Conservation (phyloP, 2,797 vertebrate genomes). For the Lithobates sylvaticus region DNA sequence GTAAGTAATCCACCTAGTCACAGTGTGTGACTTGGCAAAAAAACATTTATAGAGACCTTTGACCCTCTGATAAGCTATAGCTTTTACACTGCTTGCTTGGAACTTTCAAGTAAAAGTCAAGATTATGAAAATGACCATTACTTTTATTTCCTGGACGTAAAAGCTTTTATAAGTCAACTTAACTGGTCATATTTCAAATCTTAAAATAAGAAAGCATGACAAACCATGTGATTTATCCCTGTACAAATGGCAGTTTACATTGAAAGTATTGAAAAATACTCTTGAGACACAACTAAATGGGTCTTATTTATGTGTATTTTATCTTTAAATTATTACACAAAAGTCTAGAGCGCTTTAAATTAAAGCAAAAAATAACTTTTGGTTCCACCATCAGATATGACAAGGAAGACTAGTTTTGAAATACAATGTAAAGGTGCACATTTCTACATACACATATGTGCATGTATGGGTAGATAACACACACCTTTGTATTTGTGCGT, state of each 20-base stretch:
- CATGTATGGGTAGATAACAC: background rate
- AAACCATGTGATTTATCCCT: background rate
- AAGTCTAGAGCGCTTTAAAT: constrained; percentile 10
- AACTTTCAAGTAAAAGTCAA: background rate
- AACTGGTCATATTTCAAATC: too few relatives aligned
- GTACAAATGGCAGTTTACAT: background rate
- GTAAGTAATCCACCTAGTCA: background rate
- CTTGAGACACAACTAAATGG: constrained; percentile 14
- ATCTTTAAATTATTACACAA: constrained; percentile 5
- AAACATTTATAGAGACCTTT: background rate
- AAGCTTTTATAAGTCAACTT: too few relatives aligned
- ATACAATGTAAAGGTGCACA: constrained; percentile 41
- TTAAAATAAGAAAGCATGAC: background rate
- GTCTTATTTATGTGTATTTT: constrained; percentile 2
- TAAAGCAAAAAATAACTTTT: constrained; percentile 7
- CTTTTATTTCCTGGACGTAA: too few relatives aligned
- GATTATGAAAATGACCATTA: background rate
- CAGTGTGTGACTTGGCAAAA: background rate
- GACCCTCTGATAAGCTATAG: background rate
- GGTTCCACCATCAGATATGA: constrained; percentile 12
- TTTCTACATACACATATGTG: constrained; percentile 9
- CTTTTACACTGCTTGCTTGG: background rate
- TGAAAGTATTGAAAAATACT: background rate
- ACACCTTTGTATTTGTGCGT: background rate
- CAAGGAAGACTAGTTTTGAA: constrained; percentile 49